These are phyloP conservation scores for Anser cygnoides DNA, from an alignment of 2,113 vertebrate species.

Conservation along the genomic window DNA sequence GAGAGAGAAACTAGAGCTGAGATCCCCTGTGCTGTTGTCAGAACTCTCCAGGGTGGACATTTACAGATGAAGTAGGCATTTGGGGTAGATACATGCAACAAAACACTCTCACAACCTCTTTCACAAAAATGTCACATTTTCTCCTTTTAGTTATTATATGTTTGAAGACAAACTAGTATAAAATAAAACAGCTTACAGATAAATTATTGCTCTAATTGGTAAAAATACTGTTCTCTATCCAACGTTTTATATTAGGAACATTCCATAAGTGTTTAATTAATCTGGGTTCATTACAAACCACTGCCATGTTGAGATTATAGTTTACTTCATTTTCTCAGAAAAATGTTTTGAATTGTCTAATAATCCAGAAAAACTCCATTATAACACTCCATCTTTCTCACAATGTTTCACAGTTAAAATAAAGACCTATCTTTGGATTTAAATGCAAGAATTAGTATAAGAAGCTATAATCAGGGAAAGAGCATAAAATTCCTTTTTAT, in stretches of 20 bases:
- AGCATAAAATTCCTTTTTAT: neutral
- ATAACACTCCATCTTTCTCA: constrained; percentile 15
- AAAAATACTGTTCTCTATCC: neutral
- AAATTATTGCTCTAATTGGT: neutral
- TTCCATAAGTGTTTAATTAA: neutral
- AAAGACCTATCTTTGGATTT: constrained; percentile 47
- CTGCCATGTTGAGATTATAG: neutral
- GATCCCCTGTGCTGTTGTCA: neutral
- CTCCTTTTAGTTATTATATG: neutral
- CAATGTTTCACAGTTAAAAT: constrained; percentile 44
- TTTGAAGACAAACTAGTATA: neutral
- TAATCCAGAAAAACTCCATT: constrained; percentile 18
- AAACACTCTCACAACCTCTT: neutral
- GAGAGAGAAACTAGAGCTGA: neutral
- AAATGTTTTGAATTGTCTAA: neutral
- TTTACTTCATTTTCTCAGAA: neutral
- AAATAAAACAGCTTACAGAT: neutral
- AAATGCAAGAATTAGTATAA: constrained; percentile 35
- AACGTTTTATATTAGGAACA: neutral
- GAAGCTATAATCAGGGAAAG: neutral
- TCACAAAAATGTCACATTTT: neutral
- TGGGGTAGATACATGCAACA: neutral
- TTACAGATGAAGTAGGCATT: neutral
- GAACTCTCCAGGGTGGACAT: neutral
- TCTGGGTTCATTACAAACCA: neutral